Evolutionary conservation across 23 tunicate species (phyloP), one percentile per base, ranked within the genome.

Genomic region (Ascidia mentula): DNA sequence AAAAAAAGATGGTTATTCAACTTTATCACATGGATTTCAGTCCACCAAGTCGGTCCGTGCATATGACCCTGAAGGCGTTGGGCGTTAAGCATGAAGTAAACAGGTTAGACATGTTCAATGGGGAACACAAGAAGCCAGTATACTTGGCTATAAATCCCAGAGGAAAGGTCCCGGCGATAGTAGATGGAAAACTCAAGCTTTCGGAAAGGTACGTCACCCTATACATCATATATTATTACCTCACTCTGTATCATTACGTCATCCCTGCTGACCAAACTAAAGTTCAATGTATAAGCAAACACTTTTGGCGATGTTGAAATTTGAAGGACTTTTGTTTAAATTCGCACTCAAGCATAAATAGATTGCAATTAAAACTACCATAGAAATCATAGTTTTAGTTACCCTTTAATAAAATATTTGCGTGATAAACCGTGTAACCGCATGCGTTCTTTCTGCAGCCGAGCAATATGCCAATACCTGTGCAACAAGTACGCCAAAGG

Each of bases 391-490:
- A n/a, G n/a, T n/a, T n/a, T n/a, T n/a, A n/a, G n/a, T n/a, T n/a
- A n/a, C n/a, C n/a, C n/a, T n/a, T n/a, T n/a, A n/a, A n/a, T n/a
- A n/a, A n/a, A n/a, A n/a, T n/a, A n/a, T n/a, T n/a, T n/a, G n/a
- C n/a, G n/a, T n/a, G n/a, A n/a, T n/a, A n/a, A n/a, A n/a, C n/a
- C n/a, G n/a, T n/a, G n/a, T n/a, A n/a, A n/a, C n/a, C n/a, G n/a
- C n/a, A n/a, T n/a, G n/a, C n/a, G n/a, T n/a, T n/a, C n/a, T n/a
- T n/a, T 20, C 36, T 32, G 6, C 86, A 90, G 96, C 60, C 89
- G 96, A 20, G 96, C 96, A 13, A 90, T 90, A 20, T 74, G 79
- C 9, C 30, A 82, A 2, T 90, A 90, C 38, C 42, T 90, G 59
- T 78, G 81, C 75, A 90, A 80, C 72, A 36, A 90, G 72, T 80